A percentile compares a stretch with the other conserved stretches of the same genome.
These are phyloP conservation scores for Drosophila leontia DNA, from an alignment of 1,140 invertebrate genomes.

Conservation along the genomic window DNA sequence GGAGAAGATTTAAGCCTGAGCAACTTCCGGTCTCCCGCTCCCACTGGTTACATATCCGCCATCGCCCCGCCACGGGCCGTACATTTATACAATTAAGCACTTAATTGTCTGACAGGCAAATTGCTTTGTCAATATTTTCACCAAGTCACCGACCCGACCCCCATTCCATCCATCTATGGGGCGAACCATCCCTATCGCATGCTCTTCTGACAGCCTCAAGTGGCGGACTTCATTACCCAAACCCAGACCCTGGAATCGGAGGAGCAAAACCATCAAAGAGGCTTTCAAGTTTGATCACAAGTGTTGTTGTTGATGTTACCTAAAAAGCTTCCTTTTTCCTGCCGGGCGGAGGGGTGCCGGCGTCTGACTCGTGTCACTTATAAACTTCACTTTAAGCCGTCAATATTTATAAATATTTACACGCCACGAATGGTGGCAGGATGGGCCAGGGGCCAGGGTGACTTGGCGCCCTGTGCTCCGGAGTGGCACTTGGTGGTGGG, in stretches of 20 bases:
- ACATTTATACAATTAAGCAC: conserved; percentile 83
- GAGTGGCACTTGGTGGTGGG: conserved; percentile 26
- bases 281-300: conserved; percentile 81
- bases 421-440: conserved; percentile 49
- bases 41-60: conserved; percentile 29
- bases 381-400: conserved; percentile 82
- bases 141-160: conserved; percentile 62
- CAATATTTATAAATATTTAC: conserved; percentile 83
- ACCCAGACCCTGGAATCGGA: conserved; percentile 18
- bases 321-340: conserved; percentile 67
- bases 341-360: conserved; percentile 13
- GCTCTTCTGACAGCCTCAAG: conserved; percentile 77
- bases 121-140: conserved; percentile 83
- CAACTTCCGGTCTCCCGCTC: conserved; percentile 42
- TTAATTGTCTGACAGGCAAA: conserved; percentile 84
- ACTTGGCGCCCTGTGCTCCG: conserved; percentile 11
- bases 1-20: conserved; percentile 43
- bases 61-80: conserved; percentile 48
- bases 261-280: conserved; percentile 71
- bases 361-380: conserved; percentile 71
- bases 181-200: conserved; percentile 39
- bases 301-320: conserved; percentile 62
- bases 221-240: conserved; percentile 78
- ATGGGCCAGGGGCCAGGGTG: conserved; percentile 9
- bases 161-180: conserved; percentile 1